Evolutionary conservation across 1,140 invertebrate species (phyloP), one percentile per base, ranked within the genome.

Genomic region (Tyrophagus putrescentiae): DNA sequence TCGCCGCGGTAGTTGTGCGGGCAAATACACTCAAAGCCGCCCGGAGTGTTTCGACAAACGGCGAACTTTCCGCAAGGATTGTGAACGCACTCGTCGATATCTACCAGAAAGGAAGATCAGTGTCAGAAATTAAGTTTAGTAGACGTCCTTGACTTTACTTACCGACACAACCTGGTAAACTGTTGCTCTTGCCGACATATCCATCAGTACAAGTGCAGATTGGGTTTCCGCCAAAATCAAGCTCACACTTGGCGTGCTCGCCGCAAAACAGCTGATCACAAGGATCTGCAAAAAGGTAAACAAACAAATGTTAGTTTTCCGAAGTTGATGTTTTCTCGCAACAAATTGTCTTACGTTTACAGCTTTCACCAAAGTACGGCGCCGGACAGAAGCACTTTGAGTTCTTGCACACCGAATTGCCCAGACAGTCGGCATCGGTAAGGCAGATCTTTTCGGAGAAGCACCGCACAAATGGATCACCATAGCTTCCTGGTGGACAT

Each of bases 291-390:
- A 42, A 60, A 21, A 52, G 25, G 5, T 48, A 5, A 48, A 27
- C n/a, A 28, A 32, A 34, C 36, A 27, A 29, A 21, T 18, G 45
- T 32, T 61, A 58, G 58, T n/a, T 18, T 18, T 18, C 33, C n/a
- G 27, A 45, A 23, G 33, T 59, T 7, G 34, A 23, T 7, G 9
- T 13, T 25, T 48, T 48, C 7, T 48, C 5, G 11, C 57, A 7
- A 18, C 11, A 5, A 9, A 58, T 60, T 9, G 50, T 79, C 83
- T 82, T 79, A 87, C 84, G 87, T 75, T 87, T 80, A 65, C 87
- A 93, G 70, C 90, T 85, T 64, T 88, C 86, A 66, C 87, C 87
- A 66, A 89, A 76, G 68, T 91, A 91, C 0, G 88, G 88, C 67
- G 88, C 85, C 3, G 86, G 87, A 70, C 88, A 92, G 21, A 88